A percentile compares a stretch with the other conserved stretches of the same genome.
These are phyloP conservation scores for Melanotaenia pygmaea DNA, from an alignment of 2,797 vertebrate species.

Conservation along the genomic window DNA sequence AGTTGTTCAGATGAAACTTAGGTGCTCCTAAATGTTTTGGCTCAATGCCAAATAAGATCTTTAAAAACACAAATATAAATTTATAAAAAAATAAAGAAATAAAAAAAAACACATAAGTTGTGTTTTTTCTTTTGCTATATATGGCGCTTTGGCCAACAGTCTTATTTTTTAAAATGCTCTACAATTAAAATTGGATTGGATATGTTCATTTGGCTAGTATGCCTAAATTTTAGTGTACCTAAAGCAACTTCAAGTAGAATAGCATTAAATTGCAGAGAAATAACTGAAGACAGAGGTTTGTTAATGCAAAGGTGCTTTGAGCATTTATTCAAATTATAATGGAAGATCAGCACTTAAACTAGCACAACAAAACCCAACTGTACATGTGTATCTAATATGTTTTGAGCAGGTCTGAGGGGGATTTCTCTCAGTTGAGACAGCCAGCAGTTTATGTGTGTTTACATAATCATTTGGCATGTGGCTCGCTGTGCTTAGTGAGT, in stretches of 20 bases:
- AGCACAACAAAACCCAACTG: neutral
- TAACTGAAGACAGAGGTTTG: neutral
- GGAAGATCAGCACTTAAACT: neutral
- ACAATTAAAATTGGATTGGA: no score
- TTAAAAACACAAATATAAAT: no score
- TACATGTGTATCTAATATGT: no score
- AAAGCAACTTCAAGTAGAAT: neutral
- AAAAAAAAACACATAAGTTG: no score
- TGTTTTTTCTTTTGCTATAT: no score
- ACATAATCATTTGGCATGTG: slow-evolving; percentile 1
- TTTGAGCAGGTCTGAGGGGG: neutral
- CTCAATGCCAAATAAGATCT: no score
- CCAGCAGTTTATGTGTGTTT: slow-evolving; percentile 5
- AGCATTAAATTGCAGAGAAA: neutral
- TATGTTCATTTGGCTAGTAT: neutral
- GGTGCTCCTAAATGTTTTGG: no score
- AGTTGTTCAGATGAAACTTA: no score
- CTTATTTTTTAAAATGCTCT: no score
- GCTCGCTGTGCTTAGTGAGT: neutral
- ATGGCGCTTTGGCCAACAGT: no score
- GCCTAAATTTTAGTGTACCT: neutral
- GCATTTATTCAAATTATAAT: neutral
- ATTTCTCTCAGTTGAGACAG: neutral
- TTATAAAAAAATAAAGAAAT: no score
- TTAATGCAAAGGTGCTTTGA: no score